phyloP scores from a whole-genome alignment of 1,140 invertebrate genomes.

The Drosophila subpulchrella region DNA sequence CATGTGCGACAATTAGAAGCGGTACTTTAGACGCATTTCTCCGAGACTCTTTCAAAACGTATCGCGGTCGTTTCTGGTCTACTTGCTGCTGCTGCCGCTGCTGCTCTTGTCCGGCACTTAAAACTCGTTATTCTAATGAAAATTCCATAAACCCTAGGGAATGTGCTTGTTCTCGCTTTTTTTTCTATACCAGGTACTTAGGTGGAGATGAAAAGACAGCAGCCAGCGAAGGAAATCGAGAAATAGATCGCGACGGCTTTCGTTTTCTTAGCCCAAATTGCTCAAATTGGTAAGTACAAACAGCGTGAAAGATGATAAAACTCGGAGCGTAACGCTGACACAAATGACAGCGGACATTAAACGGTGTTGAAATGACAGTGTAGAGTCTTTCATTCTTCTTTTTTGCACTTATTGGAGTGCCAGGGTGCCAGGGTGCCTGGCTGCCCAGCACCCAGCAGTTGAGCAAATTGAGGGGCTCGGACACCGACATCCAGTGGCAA shows the following conservation, averaged over 20 bases:
- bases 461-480: constrained; percentile 36
- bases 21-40: constrained; percentile 70
- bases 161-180: constrained; percentile 21
- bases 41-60: constrained; percentile 41
- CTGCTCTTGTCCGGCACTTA: not conserved
- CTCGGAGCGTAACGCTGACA: constrained; percentile 46
- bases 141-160: constrained; percentile 37
- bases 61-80: constrained; percentile 46
- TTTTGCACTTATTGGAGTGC: constrained; percentile 31
- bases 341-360: constrained; percentile 55
- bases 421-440: constrained; percentile 2
- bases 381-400: constrained; percentile 10
- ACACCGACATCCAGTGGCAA: constrained; percentile 32
- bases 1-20: constrained; percentile 72
- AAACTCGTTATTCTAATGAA: constrained; percentile 47
- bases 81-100: constrained; percentile 31
- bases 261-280: constrained; percentile 46
- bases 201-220: not conserved
- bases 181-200: not conserved
- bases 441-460: constrained; percentile 3
- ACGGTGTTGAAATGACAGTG: constrained; percentile 57
- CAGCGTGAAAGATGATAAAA: constrained; percentile 47
- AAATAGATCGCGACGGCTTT: constrained; percentile 48
- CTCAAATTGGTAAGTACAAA: constrained; percentile 47
- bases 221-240: constrained; percentile 15